phyloP scores from a whole-genome alignment of 2,888 invertebrate genomes.

The Hoplodrina ambigua region DNA sequence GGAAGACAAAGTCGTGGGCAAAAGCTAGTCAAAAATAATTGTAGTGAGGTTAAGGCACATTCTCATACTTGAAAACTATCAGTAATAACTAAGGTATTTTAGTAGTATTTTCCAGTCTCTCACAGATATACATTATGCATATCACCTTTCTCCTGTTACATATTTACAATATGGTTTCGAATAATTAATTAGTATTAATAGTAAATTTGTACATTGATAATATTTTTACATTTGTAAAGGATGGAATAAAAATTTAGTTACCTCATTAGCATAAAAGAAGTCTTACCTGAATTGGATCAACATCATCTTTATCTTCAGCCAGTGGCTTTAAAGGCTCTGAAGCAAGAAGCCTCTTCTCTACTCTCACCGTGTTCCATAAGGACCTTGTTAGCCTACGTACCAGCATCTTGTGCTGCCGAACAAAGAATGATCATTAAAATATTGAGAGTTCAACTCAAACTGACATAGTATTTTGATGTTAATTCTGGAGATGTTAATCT shows the following conservation, averaged over 20 bases:
- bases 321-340: slow-evolving; percentile 80
- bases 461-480: slow-evolving; percentile 49
- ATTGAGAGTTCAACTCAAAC: slow-evolving; percentile 16
- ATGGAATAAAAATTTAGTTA: not conserved
- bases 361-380: slow-evolving; percentile 78
- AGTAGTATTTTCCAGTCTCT: not conserved
- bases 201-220: no score
- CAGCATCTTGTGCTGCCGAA: slow-evolving; percentile 79
- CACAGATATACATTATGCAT: not conserved
- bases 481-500: slow-evolving; percentile 53
- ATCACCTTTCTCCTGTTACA: no score
- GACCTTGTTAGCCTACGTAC: slow-evolving; percentile 78
- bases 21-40: not conserved
- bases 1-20: no score
- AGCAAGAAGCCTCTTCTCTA: slow-evolving; percentile 80
- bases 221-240: not conserved
- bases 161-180: not conserved
- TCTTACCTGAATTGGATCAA: slow-evolving; percentile 81
- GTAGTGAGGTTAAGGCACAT: not conserved
- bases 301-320: slow-evolving; percentile 73
- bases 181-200: not conserved
- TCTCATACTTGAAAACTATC: not conserved
- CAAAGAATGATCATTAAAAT: slow-evolving; percentile 47
- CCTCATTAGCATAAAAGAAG: not conserved
- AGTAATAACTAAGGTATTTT: not conserved